phyloP scores from a whole-genome alignment of 2,113 vertebrate genomes.

The Brachyhypopomus gauderio region DNA sequence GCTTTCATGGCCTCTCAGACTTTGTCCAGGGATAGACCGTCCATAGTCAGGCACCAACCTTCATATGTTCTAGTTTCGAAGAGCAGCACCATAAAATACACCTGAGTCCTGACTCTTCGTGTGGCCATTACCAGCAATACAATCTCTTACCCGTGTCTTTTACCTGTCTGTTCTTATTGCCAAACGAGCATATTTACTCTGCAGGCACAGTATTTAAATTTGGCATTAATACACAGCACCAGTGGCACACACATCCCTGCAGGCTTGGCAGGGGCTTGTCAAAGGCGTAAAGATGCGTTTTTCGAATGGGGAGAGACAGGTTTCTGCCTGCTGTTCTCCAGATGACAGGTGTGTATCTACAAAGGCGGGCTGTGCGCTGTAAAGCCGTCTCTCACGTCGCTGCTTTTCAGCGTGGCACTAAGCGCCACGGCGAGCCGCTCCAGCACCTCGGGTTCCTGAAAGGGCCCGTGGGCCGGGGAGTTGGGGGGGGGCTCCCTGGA shows the following conservation, averaged over 20 bases:
- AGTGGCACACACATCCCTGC: background rate
- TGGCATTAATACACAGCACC: background rate
- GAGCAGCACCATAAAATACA: constrained; percentile 30
- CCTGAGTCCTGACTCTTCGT: constrained; percentile 37
- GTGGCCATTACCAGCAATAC: background rate
- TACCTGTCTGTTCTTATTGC: background rate
- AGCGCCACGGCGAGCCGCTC: background rate
- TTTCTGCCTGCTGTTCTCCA: constrained; percentile 6
- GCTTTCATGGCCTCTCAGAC: constrained; percentile 38
- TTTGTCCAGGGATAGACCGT: constrained; percentile 56
- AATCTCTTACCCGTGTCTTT: background rate
- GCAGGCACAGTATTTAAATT: background rate
- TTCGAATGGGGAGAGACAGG: background rate
- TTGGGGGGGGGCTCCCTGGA: background rate
- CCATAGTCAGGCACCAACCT: constrained; percentile 64
- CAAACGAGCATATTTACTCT: background rate
- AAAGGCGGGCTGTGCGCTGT: background rate
- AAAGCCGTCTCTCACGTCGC: constrained; percentile 12
- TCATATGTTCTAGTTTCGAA: constrained; percentile 39
- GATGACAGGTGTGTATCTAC: constrained; percentile 17
- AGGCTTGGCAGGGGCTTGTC: background rate
- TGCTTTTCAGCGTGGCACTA: constrained; percentile 3
- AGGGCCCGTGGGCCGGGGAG: constrained; percentile 3
- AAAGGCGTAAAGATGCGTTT: background rate
- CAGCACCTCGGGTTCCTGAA: background rate